Evolutionary conservation across 2,113 vertebrate genomes (phyloP).

Genomic region (Lasiurus cinereus): DNA sequence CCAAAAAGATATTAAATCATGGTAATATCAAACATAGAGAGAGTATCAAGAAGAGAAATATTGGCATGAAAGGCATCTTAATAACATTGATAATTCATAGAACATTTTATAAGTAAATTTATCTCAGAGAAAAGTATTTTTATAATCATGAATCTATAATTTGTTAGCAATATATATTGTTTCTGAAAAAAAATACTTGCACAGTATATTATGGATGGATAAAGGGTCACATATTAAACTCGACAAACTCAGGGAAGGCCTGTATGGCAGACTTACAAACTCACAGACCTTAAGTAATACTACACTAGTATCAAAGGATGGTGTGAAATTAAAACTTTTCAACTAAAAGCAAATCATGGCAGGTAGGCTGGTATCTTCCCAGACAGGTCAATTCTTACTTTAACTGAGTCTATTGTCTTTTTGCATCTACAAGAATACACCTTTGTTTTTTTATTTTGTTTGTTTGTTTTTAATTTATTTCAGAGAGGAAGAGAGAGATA

Average conservation of each 20-base stretch:
- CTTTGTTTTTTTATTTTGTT: neutral
- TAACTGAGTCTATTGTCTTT: neutral
- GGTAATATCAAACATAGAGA: neutral
- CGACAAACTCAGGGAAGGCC: neutral
- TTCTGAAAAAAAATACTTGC: neutral
- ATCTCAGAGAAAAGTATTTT: constrained; percentile 20
- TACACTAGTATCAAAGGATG: too few species aligned
- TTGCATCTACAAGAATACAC: neutral
- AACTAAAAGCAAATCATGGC: neutral
- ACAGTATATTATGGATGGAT: neutral
- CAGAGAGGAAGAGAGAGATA: too few species aligned
- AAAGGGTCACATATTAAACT: neutral
- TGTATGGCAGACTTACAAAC: neutral
- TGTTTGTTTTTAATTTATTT: too few species aligned
- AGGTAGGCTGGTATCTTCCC: neutral
- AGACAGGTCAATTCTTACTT: neutral
- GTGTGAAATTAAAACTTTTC: neutral
- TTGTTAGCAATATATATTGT: neutral
- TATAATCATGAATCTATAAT: neutral
- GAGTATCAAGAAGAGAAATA: neutral
- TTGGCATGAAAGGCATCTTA: neutral
- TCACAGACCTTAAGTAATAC: neutral
- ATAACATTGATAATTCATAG: neutral
- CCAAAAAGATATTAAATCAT: neutral
- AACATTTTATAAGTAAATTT: constrained; percentile 18